Percentiles rank a stretch among this genome's conserved stretches.
These are phyloP conservation scores for Ammospiza caudacuta DNA, from an alignment of 2,113 vertebrate species.

Conservation along the genomic window DNA sequence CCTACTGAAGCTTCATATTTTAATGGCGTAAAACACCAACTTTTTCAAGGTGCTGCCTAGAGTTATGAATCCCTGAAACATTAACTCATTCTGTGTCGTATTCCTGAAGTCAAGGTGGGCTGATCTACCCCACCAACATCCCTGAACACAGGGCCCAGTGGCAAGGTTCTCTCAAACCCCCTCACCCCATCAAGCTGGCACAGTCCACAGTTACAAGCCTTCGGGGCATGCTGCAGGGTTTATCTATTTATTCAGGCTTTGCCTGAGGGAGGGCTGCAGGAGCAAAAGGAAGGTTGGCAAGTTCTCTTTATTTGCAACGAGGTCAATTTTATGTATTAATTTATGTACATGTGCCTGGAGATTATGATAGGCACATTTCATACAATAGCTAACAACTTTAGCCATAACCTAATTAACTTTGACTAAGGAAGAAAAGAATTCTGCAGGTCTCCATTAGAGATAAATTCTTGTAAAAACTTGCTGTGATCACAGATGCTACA, in stretches of 20 bases:
- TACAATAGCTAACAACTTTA: background rate
- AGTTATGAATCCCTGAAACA: background rate
- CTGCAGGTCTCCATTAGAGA: background rate
- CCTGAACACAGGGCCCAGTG: background rate
- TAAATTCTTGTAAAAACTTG: background rate
- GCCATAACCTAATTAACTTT: background rate
- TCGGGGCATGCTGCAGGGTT: background rate
- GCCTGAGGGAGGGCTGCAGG: background rate
- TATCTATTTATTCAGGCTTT: conserved; percentile 49
- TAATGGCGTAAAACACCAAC: background rate
- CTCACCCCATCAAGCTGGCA: background rate
- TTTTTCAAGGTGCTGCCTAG: background rate
- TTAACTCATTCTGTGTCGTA: background rate
- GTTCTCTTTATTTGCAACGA: background rate
- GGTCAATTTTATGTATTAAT: conserved; percentile 37
- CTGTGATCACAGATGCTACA: background rate
- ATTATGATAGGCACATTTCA: background rate
- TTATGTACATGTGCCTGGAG: conserved; percentile 18
- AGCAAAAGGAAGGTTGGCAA: background rate
- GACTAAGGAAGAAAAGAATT: background rate
- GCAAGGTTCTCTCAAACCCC: background rate
- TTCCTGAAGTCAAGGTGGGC: background rate
- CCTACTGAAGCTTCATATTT: background rate
- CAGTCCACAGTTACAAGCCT: background rate
- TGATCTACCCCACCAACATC: background rate